Percentiles rank a stretch among this genome's conserved stretches.
Conservation (phyloP, 1,140 invertebrate genomes). For the Conus betulinus region DNA sequence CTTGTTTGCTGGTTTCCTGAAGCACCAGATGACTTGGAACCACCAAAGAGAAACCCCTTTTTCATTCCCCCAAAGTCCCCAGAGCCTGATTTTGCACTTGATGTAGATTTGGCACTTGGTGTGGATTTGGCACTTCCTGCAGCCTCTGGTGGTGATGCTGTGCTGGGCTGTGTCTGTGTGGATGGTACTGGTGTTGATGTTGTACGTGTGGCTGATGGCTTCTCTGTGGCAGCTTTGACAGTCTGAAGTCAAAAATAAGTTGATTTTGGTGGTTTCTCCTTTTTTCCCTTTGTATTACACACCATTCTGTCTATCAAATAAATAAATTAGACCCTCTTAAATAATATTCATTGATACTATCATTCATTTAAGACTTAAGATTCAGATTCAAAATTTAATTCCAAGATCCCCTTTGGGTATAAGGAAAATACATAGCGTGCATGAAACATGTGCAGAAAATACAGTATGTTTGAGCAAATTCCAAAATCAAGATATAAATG, state of each 20-base stretch:
- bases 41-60: slow-evolving; percentile 65
- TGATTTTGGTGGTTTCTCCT: too few species aligned
- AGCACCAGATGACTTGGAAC: slow-evolving; percentile 26
- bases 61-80: slow-evolving; percentile 62
- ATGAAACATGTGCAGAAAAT: too few species aligned
- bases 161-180: background rate
- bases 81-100: slow-evolving; percentile 2
- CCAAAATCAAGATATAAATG: too few species aligned
- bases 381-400: too few species aligned
- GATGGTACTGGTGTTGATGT: background rate
- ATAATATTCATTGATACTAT: too few species aligned
- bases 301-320: too few species aligned
- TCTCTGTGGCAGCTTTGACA: background rate
- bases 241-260: background rate
- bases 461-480: too few species aligned
- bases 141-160: background rate
- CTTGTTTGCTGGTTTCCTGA: background rate
- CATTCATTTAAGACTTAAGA: too few species aligned
- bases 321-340: too few species aligned
- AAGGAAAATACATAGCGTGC: too few species aligned
- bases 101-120: slow-evolving; percentile 30
- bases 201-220: background rate
- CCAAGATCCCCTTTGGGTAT: too few species aligned
- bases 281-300: too few species aligned
- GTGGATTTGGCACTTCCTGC: slow-evolving; percentile 15